phyloP scores from a whole-genome alignment of 2,888 invertebrate species.

The Actias luna region DNA sequence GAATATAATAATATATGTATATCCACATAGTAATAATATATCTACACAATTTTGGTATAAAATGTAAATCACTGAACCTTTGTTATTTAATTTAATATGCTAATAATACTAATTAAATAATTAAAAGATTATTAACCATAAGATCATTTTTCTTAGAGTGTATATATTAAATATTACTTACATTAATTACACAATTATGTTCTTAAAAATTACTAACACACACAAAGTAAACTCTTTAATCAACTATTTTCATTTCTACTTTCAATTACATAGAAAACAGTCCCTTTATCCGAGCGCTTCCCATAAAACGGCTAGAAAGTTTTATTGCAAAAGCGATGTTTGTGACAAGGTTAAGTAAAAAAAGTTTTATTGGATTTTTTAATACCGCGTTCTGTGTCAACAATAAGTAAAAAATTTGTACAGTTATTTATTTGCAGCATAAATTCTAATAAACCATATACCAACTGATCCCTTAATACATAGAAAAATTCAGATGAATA shows the following conservation, averaged over 20 bases:
- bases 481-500: not conserved
- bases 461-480: not conserved
- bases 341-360: constrained; percentile 10
- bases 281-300: constrained; percentile 21
- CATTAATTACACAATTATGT: no score
- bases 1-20: no score
- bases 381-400: not conserved
- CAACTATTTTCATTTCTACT: not conserved
- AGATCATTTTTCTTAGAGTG: no score
- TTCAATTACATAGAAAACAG: constrained; percentile 18
- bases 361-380: not conserved
- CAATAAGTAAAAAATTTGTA: not conserved
- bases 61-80: no score
- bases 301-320: constrained; percentile 5
- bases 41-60: no score
- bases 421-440: not conserved
- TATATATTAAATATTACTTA: no score
- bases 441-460: not conserved
- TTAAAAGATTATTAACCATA: no score
- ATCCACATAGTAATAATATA: no score
- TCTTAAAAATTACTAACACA: not conserved
- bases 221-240: not conserved
- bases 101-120: no score
- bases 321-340: constrained; percentile 7
- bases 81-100: no score